Conservation (phyloP, 2,888 invertebrate genomes). For the Dendrolimus pini region DNA sequence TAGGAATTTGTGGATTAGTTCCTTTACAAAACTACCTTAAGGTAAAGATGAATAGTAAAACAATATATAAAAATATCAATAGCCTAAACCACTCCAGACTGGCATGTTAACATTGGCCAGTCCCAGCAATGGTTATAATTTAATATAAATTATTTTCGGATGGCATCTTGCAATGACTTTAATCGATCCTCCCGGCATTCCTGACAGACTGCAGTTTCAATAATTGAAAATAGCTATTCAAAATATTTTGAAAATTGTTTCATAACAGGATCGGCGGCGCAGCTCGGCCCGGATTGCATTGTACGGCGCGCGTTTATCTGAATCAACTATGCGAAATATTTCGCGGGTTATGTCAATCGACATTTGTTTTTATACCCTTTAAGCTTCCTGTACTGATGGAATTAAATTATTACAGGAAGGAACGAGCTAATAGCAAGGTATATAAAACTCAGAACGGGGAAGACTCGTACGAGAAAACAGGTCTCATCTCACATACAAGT, state of each 20-base stretch:
- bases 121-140: constrained; percentile 11
- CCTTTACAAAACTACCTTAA: too few species aligned
- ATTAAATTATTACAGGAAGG: constrained; percentile 85
- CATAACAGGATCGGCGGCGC: constrained; percentile 55
- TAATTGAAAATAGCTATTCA: constrained; percentile 75
- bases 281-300: constrained; percentile 45
- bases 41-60: too few species aligned
- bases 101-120: neutral
- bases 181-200: constrained; percentile 57
- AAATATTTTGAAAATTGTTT: constrained; percentile 77
- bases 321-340: constrained; percentile 54
- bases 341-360: constrained; percentile 52
- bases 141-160: constrained; percentile 33
- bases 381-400: constrained; percentile 11
- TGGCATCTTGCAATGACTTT: constrained; percentile 35
- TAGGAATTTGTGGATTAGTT: too few species aligned
- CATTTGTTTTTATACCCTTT: constrained; percentile 26
- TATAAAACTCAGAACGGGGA: constrained; percentile 99
- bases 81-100: neutral
- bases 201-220: constrained; percentile 64
- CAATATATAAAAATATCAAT: too few species aligned
- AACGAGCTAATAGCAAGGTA: constrained; percentile 99
- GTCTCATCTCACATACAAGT: constrained; percentile 99
- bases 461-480: constrained; percentile 99
- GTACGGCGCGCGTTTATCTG: constrained; percentile 45